Evolutionary conservation across 2,888 invertebrate genomes (phyloP).

Genomic region (Ophonus ardosiacus): DNA sequence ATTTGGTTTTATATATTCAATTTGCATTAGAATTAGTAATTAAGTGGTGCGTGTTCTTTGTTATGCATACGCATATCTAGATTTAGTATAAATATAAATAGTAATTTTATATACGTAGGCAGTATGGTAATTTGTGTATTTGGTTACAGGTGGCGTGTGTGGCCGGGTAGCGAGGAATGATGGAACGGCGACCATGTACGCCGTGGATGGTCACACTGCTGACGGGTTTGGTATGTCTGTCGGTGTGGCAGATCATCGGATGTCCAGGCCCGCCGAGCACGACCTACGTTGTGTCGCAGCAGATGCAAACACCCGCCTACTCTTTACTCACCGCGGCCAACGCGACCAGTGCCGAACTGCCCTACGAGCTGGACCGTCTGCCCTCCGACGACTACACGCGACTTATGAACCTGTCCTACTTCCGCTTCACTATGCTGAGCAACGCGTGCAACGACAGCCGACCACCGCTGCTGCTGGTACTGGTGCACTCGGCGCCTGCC

Average conservation of each 20-base stretch:
- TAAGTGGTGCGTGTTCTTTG: background rate
- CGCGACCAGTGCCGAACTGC: conserved; percentile 20
- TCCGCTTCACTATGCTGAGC: conserved; percentile 80
- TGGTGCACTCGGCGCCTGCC: conserved; percentile 83
- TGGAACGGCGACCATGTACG: conserved; percentile 65
- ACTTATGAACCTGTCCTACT: conserved; percentile 80
- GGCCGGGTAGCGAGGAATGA: conserved; percentile 42
- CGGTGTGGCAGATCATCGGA: conserved; percentile 68
- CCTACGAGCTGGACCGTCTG: conserved; percentile 61
- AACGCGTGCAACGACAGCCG: conserved; percentile 73
- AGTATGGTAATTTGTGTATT: background rate
- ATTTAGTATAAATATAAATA: background rate
- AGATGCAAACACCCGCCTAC: conserved; percentile 31
- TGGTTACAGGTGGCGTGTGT: conserved; percentile 14
- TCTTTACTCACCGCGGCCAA: conserved; percentile 46
- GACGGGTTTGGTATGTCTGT: conserved; percentile 66
- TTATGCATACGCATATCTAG: background rate
- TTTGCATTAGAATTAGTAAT: conserved; percentile 26
- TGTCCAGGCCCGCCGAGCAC: conserved; percentile 65
- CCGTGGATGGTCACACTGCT: conserved; percentile 66
- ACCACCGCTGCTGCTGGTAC: conserved; percentile 79
- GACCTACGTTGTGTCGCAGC: conserved; percentile 19
- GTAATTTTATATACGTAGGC: background rate
- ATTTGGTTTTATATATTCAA: background rate
- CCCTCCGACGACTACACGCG: conserved; percentile 69